Percentiles rank a stretch among this genome's conserved stretches.
phyloP scores from a whole-genome alignment of 2,797 vertebrate genomes.

The Basileuterus tristriatus region DNA sequence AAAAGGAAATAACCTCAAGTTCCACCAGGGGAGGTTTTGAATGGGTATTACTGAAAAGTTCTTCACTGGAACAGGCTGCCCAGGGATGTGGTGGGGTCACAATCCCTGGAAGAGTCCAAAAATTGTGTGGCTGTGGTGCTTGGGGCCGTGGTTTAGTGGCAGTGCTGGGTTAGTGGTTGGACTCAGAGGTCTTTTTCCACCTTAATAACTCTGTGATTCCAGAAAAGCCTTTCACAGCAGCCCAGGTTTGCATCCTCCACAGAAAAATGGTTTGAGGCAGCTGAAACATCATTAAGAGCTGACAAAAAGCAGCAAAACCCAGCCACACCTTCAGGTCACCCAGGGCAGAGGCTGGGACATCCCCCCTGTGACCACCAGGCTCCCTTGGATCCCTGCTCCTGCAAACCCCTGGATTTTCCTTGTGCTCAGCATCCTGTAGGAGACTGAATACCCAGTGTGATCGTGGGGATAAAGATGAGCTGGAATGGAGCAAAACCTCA shows the following conservation, averaged over 20 bases:
- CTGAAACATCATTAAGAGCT: background rate
- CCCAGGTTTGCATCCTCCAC: background rate
- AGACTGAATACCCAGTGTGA: accelerated
- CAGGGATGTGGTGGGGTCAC: background rate
- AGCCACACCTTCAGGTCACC: accelerated
- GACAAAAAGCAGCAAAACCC: background rate
- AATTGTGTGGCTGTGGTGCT: background rate
- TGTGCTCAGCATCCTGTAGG: accelerated
- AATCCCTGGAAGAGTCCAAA: background rate
- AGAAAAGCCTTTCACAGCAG: background rate
- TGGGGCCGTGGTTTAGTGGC: background rate
- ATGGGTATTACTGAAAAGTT: background rate
- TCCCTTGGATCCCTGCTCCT: background rate
- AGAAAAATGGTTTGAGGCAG: background rate
- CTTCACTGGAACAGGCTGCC: background rate
- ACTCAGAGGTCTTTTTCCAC: background rate
- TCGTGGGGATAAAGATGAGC: background rate
- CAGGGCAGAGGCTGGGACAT: background rate
- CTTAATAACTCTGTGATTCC: background rate
- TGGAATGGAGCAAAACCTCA: background rate
- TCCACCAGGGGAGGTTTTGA: background rate
- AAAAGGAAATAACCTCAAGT: background rate
- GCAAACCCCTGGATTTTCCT: background rate
- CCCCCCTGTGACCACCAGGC: accelerated
- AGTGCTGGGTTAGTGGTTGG: background rate